Evolutionary conservation across 2,113 vertebrate genomes (phyloP).

Genomic region (Odocoileus virginianus): DNA sequence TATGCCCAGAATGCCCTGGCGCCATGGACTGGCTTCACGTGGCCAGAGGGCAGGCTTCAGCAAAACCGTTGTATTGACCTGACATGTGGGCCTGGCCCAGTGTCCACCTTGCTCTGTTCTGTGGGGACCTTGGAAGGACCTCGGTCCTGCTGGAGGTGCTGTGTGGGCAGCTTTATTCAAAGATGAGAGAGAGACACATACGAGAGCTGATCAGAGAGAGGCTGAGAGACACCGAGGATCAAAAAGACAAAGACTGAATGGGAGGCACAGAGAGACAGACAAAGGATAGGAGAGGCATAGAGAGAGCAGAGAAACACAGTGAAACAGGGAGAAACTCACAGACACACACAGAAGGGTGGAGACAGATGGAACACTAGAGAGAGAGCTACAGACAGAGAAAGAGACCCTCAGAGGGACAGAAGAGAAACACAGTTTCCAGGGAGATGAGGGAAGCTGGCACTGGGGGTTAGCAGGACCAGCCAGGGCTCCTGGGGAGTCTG

Average conservation of each 20-base stretch:
- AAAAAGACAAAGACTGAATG: not conserved
- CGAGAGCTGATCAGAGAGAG: not conserved
- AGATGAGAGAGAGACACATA: not conserved
- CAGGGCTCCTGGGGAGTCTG: not conserved
- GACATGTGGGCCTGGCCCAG: not conserved
- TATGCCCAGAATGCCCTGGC: not conserved
- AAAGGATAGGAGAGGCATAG: not conserved
- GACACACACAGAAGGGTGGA: not conserved
- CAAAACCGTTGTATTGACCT: not conserved
- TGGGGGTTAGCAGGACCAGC: not conserved
- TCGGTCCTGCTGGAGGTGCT: not conserved
- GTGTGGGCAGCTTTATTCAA: not conserved
- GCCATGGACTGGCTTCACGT: not conserved
- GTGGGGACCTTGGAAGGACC: not conserved
- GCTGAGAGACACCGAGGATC: not conserved
- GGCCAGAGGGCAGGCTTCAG: not conserved
- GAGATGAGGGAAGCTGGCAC: not conserved
- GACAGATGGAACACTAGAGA: not conserved
- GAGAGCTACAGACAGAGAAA: not conserved
- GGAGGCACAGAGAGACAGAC: not conserved
- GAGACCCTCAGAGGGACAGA: not conserved
- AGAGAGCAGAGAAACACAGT: not conserved
- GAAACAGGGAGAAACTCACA: not conserved
- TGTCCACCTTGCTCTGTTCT: not conserved
- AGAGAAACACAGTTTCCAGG: not conserved